Conservation (phyloP, 2,113 vertebrate species). For the Cryptomyrus ogoouensis region DNA sequence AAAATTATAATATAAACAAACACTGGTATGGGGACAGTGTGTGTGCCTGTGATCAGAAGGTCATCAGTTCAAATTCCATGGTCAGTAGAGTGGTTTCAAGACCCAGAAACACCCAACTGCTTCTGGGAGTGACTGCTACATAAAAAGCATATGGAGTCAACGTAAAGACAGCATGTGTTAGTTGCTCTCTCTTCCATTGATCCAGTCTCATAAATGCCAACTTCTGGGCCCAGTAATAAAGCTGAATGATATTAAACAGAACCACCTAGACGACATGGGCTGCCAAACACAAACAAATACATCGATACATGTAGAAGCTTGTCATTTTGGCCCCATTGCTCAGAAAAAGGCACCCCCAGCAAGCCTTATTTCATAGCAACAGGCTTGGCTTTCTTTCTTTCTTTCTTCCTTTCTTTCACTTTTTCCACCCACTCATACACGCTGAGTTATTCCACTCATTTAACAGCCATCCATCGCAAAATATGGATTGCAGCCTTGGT, state of each 20-base stretch:
- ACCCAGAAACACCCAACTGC: neutral
- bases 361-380: neutral
- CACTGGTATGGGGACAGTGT: neutral
- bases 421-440: conserved; percentile 4
- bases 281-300: neutral
- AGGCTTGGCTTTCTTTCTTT: neutral
- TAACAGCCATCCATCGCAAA: conserved; percentile 24
- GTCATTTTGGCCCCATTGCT: neutral
- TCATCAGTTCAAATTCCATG: neutral
- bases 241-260: neutral
- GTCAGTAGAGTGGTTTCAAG: neutral
- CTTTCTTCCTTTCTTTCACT: neutral
- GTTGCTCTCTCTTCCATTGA: neutral
- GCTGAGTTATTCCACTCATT: conserved; percentile 32
- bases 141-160: neutral
- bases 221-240: neutral
- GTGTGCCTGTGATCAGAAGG: neutral
- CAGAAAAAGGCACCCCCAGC: neutral
- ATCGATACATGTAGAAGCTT: neutral
- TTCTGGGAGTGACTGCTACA: neutral
- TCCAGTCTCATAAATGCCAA: neutral
- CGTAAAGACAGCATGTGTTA: neutral
- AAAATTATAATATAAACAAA: neutral
- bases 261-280: neutral
- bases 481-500: neutral